Evolutionary conservation across 2,888 invertebrate species (phyloP).

Genomic region (Andrena praecox): DNA sequence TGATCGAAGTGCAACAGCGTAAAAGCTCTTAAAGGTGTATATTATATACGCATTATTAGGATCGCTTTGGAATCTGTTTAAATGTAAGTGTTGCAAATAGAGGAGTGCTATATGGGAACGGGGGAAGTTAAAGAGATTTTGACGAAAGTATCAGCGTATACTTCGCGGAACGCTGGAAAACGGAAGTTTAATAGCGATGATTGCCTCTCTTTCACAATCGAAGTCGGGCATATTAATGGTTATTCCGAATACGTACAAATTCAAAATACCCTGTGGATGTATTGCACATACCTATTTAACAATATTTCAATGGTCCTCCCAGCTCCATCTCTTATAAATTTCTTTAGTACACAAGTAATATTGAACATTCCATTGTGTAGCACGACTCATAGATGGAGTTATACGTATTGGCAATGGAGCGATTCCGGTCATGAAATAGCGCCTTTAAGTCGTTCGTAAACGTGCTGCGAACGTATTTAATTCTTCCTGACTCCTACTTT

Average conservation of each 20-base stretch:
- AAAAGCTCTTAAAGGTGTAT: slow-evolving; percentile 22
- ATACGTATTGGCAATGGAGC: slow-evolving; percentile 38
- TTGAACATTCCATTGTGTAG: slow-evolving; percentile 75
- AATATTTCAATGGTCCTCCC: slow-evolving; percentile 74
- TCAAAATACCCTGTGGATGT: slow-evolving; percentile 61
- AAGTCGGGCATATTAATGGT: slow-evolving; percentile 39
- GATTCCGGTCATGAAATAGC: not conserved
- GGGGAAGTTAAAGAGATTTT: slow-evolving; percentile 26
- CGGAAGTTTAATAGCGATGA: slow-evolving; percentile 44
- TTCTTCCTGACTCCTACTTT: not conserved
- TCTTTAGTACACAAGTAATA: slow-evolving; percentile 76
- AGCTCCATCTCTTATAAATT: slow-evolving; percentile 82
- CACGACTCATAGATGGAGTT: slow-evolving; percentile 80
- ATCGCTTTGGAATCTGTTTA: slow-evolving; percentile 36
- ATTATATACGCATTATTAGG: slow-evolving; percentile 17
- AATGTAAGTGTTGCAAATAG: slow-evolving; percentile 22
- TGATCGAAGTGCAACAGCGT: slow-evolving; percentile 10
- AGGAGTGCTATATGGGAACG: slow-evolving; percentile 14
- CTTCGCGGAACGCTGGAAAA: slow-evolving; percentile 28
- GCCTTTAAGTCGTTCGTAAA: not conserved
- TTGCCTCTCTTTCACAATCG: slow-evolving; percentile 17
- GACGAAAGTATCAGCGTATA: slow-evolving; percentile 40
- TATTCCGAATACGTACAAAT: slow-evolving; percentile 56
- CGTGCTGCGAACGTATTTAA: not conserved
- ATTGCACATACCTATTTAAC: slow-evolving; percentile 74